A percentile compares a stretch with the other conserved stretches of the same genome.
phyloP scores from a whole-genome alignment of 2,888 invertebrate genomes.

The Lucinisca nassula region DNA sequence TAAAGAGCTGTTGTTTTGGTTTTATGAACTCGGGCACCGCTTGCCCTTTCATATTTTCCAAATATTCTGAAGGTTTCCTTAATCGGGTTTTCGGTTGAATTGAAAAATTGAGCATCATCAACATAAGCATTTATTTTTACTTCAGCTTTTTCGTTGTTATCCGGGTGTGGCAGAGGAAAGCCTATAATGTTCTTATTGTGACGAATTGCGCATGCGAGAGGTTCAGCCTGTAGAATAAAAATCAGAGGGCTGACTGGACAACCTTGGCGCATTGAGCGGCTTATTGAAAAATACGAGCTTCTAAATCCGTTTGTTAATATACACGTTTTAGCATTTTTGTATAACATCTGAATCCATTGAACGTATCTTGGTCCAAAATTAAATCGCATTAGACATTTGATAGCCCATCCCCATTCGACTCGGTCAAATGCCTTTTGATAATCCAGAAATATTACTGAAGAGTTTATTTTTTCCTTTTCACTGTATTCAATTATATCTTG shows the following conservation, averaged over 20 bases:
- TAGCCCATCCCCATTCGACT: constrained; percentile 15
- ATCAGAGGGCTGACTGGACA: background rate
- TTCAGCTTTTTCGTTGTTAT: background rate
- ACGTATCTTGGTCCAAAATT: constrained; percentile 8
- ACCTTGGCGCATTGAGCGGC: background rate
- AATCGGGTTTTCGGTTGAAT: background rate
- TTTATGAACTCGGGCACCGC: background rate
- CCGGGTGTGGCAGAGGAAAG: background rate
- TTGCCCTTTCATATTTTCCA: background rate
- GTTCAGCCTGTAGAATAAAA: background rate
- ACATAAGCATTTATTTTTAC: background rate
- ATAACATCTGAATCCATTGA: background rate
- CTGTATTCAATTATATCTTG: constrained; percentile 21
- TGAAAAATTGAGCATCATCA: background rate
- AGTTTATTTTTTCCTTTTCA: background rate
- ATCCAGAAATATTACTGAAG: constrained; percentile 13
- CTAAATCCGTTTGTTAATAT: background rate
- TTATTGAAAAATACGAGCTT: background rate
- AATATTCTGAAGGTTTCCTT: background rate
- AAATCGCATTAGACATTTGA: constrained; percentile 3
- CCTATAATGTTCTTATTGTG: background rate
- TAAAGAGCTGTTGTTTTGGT: background rate
- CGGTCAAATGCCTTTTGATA: constrained; percentile 23
- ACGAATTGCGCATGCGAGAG: background rate
- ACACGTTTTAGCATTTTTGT: background rate